These are phyloP conservation scores for Lissonota sp. DNA, from an alignment of 2,888 invertebrate species.

Conservation along the genomic window DNA sequence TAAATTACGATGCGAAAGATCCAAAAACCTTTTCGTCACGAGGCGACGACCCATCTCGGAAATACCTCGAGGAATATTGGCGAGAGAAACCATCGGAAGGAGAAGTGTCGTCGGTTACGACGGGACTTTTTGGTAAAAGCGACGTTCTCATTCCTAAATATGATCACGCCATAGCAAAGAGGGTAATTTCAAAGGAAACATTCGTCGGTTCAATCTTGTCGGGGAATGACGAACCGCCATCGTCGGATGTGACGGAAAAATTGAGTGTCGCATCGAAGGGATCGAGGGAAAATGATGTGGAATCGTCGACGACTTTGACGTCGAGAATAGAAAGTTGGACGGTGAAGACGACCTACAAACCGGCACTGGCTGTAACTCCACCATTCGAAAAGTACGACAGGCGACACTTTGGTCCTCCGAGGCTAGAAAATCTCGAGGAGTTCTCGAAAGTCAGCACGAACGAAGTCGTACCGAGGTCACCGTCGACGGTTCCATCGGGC, in stretches of 20 bases:
- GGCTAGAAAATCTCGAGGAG: constrained; percentile 65
- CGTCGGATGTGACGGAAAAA: background rate
- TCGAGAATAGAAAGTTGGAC: constrained; percentile 74
- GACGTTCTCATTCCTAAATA: constrained; percentile 3
- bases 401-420: constrained; percentile 78
- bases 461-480: constrained; percentile 27
- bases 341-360: constrained; percentile 66
- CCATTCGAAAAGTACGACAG: constrained; percentile 78
- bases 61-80: constrained; percentile 8
- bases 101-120: background rate
- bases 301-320: constrained; percentile 72
- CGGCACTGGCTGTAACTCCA: constrained; percentile 52
- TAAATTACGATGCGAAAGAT: constrained; percentile 21
- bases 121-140: background rate
- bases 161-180: background rate
- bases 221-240: constrained; percentile 7
- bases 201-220: background rate
- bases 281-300: constrained; percentile 43
- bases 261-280: constrained; percentile 22
- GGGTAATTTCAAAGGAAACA: background rate
- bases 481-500: constrained; percentile 16
- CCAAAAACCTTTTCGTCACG: constrained; percentile 4
- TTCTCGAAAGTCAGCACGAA: constrained; percentile 55
- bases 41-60: background rate
- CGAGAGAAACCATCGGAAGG: constrained; percentile 7